phyloP scores from a whole-genome alignment of 2,888 invertebrate genomes.

The Calliopum simillimum region DNA sequence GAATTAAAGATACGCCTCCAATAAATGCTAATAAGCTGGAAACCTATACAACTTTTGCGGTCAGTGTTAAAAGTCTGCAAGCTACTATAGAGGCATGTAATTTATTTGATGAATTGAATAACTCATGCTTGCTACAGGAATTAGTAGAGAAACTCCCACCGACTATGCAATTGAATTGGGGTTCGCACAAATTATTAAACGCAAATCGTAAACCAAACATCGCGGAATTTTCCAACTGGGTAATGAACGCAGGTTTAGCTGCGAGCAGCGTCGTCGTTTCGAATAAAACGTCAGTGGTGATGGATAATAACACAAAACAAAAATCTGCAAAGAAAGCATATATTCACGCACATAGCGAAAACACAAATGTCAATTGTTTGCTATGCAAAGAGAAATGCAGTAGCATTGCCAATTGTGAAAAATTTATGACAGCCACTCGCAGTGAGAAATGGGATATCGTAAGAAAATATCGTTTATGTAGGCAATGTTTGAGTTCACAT shows the following conservation, averaged over 20 bases:
- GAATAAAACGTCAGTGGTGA: background rate
- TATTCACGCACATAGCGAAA: too few species aligned
- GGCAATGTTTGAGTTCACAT: constrained; percentile 21
- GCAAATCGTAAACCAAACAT: constrained; percentile 20
- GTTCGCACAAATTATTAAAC: constrained; percentile 21
- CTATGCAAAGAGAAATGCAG: too few species aligned
- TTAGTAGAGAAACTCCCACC: constrained; percentile 38
- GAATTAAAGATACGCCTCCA: constrained; percentile 37
- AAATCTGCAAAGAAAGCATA: background rate
- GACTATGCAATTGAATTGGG: constrained; percentile 24
- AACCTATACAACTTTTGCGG: constrained; percentile 36
- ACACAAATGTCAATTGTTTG: too few species aligned
- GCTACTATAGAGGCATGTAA: constrained; percentile 39
- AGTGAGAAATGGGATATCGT: constrained; percentile 2
- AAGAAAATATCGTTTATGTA: constrained; percentile 18
- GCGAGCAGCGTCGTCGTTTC: constrained; percentile 23
- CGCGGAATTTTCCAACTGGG: constrained; percentile 13
- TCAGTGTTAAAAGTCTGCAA: constrained; percentile 33
- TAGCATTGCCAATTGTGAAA: too few species aligned
- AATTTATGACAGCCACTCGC: too few species aligned
- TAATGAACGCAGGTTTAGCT: constrained; percentile 19
- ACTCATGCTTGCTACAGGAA: constrained; percentile 42
- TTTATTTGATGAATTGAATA: constrained; percentile 38
- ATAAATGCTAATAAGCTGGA: constrained; percentile 40
- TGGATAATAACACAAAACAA: background rate